Base-by-base conservation (phyloP, 2,888 invertebrate genomes). In the Kryphioiulus occultus region DNA sequence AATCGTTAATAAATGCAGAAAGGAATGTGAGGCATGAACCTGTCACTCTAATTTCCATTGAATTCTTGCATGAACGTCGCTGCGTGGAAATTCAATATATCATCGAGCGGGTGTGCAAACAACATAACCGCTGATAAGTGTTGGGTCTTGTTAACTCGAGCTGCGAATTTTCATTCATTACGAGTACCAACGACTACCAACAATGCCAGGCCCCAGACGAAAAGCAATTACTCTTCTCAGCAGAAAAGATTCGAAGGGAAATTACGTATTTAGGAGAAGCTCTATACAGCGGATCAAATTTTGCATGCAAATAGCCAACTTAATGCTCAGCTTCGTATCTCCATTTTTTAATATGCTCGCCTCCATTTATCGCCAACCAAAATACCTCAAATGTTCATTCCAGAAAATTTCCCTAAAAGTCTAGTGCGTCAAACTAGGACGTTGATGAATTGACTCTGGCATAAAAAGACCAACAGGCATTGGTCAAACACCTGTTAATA, bases 101-200 rank as follows among this genome's bases (percentile, higher is more conserved):
- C 68, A 68, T 68, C 26, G 2, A 68, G 68, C 26, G 22, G 68
- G 68, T 68, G 68, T 68, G 68, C 68, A 68, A 68, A 68, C 68
- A 68, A 68, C 68, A 68, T n/a, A 68, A 68, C 68, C 68, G 68
- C 26, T 68, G 68, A 68, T 68, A 68, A 68, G 68, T 68, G 68
- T 26, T 22, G 1, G 26, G 68, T n/a, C 68, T n/a, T 68, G 68
- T 68, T 68, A 68, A 68, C 68, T 22, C 68, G 10, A 0, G n/a
- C 22, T 12, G 26, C 10, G 68, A 26, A 68, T 68, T 68, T 68
- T 26, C 68, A 22, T 68, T 68, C 68, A 68, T 68, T 68, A 68
- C 9, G n/a, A 68, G 68, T 22, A 26, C 68, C 68, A 68, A 26
- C 68, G 68, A 59, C 59, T n/a, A 59, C 59, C 59, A 59, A 68